A percentile compares a stretch with the other conserved stretches of the same genome.
Conservation (phyloP, 2,888 invertebrate species). For the Melanotus villosus region DNA sequence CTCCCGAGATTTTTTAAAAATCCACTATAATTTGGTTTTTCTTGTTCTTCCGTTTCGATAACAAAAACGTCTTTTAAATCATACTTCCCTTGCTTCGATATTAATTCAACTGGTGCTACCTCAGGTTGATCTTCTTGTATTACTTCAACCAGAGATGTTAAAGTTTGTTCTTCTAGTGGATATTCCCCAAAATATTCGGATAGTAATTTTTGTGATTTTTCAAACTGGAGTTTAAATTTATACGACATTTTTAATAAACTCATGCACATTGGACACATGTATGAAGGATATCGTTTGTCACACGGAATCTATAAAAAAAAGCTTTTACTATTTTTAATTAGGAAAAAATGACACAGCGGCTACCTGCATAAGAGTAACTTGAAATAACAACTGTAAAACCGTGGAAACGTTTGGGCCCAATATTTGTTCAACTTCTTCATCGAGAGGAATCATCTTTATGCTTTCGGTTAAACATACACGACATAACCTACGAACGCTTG, state of each 20-base stretch:
- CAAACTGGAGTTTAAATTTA: constrained; percentile 46
- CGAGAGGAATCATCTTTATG: constrained; percentile 34
- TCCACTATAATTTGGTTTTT: constrained; percentile 48
- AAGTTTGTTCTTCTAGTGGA: neutral
- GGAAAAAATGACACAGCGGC: neutral
- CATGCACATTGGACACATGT: constrained; percentile 47
- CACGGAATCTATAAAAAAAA: constrained; percentile 24
- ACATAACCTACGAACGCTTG: constrained; percentile 39
- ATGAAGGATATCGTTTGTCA: constrained; percentile 38
- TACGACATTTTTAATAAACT: constrained; percentile 42
- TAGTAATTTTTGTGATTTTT: constrained; percentile 43
- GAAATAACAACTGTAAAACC: constrained; percentile 3
- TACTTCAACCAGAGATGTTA: neutral
- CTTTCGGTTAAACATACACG: constrained; percentile 47
- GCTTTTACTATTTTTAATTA: neutral
- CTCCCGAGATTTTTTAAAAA: constrained; percentile 58
- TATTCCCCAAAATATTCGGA: constrained; percentile 36
- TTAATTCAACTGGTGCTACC: constrained; percentile 54
- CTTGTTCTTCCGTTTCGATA: constrained; percentile 51
- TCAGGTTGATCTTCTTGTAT: neutral
- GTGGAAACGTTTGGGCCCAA: constrained; percentile 29
- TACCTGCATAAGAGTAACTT: constrained; percentile 21
- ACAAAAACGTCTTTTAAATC: constrained; percentile 56
- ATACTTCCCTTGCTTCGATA: constrained; percentile 53
- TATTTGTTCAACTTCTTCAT: constrained; percentile 17